Percentiles rank a stretch among this genome's conserved stretches.
Evolutionary conservation across 1,140 invertebrate genomes (phyloP).

Genomic region (Monomorium pharaonis): DNA sequence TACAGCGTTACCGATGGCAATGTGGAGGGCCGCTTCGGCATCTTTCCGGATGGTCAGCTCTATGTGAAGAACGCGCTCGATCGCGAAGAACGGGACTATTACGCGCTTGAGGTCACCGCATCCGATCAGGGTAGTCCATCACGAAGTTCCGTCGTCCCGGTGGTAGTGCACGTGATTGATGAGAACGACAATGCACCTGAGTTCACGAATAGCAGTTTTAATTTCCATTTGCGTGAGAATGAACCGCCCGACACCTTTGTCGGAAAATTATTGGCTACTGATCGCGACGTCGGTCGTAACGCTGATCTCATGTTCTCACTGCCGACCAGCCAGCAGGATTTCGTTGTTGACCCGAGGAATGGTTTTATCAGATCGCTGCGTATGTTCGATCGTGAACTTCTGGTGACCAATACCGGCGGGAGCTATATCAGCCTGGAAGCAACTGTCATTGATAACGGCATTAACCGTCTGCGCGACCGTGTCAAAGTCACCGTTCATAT

Average conservation of each 20-base stretch:
- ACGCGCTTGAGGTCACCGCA: conserved; percentile 93
- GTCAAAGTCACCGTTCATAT: conserved; percentile 96
- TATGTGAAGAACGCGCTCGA: conserved; percentile 94
- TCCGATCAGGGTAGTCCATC: conserved; percentile 91
- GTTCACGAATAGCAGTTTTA: conserved; percentile 94
- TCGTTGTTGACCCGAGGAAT: conserved; percentile 94
- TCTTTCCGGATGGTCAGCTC: conserved; percentile 95
- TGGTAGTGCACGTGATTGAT: conserved; percentile 96
- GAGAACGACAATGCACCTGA: conserved; percentile 98
- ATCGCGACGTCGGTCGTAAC: conserved; percentile 95
- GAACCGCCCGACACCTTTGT: conserved; percentile 95
- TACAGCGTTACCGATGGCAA: conserved; percentile 95
- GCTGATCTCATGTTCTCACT: conserved; percentile 96
- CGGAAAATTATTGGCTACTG: conserved; percentile 94
- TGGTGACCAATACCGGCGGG: conserved; percentile 91
- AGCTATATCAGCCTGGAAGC: conserved; percentile 93
- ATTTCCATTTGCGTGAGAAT: conserved; percentile 94
- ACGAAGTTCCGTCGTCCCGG: conserved; percentile 92
- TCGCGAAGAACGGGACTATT: conserved; percentile 95
- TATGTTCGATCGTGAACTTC: conserved; percentile 94
- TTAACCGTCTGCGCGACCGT: conserved; percentile 91
- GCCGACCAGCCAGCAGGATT: conserved; percentile 91
- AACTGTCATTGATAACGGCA: conserved; percentile 95
- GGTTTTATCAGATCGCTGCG: conserved; percentile 95
- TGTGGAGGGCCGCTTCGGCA: conserved; percentile 92